Conservation (phyloP, 2,797 vertebrate genomes). For the Rhinophrynus dorsalis region DNA sequence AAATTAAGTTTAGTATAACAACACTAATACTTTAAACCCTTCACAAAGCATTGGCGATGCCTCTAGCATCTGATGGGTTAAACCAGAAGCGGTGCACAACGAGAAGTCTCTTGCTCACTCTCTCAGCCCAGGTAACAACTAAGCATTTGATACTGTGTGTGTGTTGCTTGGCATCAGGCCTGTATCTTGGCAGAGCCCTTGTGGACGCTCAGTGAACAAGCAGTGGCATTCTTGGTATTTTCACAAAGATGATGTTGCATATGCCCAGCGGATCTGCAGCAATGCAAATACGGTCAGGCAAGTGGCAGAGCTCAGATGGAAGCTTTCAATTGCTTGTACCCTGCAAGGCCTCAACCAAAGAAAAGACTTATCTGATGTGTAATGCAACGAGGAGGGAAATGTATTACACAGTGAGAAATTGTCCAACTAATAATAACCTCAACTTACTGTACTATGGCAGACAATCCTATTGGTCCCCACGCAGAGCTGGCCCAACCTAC, state of each 20-base stretch:
- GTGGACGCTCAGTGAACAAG: neutral
- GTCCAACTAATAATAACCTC: no score
- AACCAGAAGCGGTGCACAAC: no score
- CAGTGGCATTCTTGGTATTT: conserved; percentile 17
- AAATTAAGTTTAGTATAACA: no score
- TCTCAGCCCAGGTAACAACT: no score
- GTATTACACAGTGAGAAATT: neutral
- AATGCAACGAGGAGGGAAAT: neutral
- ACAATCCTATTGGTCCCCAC: no score
- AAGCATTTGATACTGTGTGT: no score
- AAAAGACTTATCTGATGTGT: neutral
- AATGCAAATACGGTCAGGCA: neutral
- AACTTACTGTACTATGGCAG: neutral
- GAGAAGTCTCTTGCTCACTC: neutral
- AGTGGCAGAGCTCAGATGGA: neutral
- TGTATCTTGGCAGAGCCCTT: neutral
- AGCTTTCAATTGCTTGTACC: no score
- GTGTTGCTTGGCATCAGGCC: neutral
- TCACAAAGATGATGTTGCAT: neutral
- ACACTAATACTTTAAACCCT: no score
- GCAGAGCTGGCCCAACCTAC: no score
- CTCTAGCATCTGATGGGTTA: no score
- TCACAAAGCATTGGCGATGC: no score
- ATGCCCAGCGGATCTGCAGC: neutral
- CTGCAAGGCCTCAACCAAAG: neutral